Conservation (phyloP, 1,140 invertebrate genomes). For the Drosophila miranda region DNA sequence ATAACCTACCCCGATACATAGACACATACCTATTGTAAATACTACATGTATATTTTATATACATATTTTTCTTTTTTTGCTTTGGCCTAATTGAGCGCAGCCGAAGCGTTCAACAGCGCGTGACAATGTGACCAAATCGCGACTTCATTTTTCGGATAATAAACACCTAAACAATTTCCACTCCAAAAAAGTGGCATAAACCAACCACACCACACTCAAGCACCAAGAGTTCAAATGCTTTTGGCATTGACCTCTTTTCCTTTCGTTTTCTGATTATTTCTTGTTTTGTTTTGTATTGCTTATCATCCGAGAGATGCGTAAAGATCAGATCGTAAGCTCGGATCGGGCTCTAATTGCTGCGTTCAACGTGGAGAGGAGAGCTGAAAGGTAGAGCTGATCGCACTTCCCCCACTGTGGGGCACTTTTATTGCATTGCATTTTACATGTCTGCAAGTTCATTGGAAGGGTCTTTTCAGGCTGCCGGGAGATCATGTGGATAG, state of each 20-base stretch:
- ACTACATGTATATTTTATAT: conserved; percentile 12
- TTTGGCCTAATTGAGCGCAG: conserved; percentile 53
- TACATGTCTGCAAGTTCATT: conserved; percentile 26
- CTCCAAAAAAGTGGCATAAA: conserved; percentile 14
- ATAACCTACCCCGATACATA: too few species aligned
- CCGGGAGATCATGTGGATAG: conserved; percentile 25
- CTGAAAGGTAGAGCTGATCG: conserved; percentile 33
- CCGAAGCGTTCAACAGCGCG: conserved; percentile 46
- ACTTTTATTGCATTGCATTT: conserved; percentile 44
- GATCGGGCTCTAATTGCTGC: conserved; percentile 59
- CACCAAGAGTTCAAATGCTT: conserved; percentile 73
- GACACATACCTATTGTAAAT: not conserved
- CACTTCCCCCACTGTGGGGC: conserved; percentile 43
- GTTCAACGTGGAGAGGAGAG: conserved; percentile 24
- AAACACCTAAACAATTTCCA: conserved; percentile 19
- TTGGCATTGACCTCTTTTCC: conserved; percentile 74
- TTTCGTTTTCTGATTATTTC: conserved; percentile 10
- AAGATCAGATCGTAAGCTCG: conserved; percentile 22
- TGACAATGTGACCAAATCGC: conserved; percentile 66
- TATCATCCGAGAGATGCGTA: conserved; percentile 28
- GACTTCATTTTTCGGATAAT: conserved; percentile 16
- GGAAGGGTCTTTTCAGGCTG: conserved; percentile 36
- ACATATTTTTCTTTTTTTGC: conserved; percentile 25
- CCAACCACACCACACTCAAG: conserved; percentile 25
- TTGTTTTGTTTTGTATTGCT: conserved; percentile 12